Conservation (phyloP, 2,113 vertebrate species). For the Lota lota region DNA sequence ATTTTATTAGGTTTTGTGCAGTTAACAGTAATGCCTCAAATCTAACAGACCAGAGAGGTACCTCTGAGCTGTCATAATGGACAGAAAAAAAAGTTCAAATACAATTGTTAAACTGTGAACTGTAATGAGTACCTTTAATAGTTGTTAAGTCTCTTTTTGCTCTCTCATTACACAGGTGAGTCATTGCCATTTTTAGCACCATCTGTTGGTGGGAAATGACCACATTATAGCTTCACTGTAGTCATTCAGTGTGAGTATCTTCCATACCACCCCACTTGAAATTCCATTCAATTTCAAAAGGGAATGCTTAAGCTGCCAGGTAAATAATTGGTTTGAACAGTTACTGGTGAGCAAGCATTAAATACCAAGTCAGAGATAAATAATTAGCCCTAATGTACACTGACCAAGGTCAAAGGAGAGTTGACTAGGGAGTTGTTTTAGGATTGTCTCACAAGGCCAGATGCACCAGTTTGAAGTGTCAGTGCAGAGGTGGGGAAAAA, state of each 20-base stretch:
- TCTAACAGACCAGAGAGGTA: neutral
- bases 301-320: no score
- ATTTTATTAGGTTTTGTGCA: slow-evolving; percentile 6
- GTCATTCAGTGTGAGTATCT: no score
- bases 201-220: slow-evolving; percentile 49
- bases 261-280: no score
- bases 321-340: no score
- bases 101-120: neutral
- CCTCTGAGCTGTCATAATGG: neutral
- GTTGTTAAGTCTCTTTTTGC: slow-evolving; percentile 20
- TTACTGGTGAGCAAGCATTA: no score
- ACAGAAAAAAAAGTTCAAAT: neutral
- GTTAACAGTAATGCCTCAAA: neutral
- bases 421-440: slow-evolving; percentile 17
- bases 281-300: no score
- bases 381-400: slow-evolving; percentile 49
- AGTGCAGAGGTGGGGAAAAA: slow-evolving; percentile 27
- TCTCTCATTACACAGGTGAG: slow-evolving; percentile 33
- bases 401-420: slow-evolving; percentile 33
- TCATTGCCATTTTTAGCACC: slow-evolving; percentile 36
- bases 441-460: slow-evolving; percentile 19
- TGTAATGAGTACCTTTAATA: neutral
- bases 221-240: slow-evolving; percentile 41
- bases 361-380: slow-evolving; percentile 37
- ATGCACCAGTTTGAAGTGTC: slow-evolving; percentile 12